phyloP scores from a whole-genome alignment of 2,888 invertebrate genomes.

The Aporophyla nigra region DNA sequence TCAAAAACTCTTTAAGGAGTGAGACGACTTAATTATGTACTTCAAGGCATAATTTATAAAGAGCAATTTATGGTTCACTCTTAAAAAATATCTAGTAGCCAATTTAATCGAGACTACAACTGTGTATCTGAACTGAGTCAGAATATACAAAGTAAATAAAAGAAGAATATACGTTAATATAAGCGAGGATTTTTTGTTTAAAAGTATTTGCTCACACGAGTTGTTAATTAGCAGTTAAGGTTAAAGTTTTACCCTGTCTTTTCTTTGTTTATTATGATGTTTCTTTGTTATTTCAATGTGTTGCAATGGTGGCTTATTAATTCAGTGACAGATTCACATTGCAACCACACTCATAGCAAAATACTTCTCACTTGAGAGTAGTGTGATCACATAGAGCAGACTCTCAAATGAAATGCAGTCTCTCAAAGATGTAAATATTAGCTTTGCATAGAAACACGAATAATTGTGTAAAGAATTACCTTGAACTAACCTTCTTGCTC shows the following conservation, averaged over 20 bases:
- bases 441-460: not conserved
- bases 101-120: constrained; percentile 7
- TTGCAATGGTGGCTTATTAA: constrained; percentile 55
- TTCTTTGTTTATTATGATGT: constrained; percentile 66
- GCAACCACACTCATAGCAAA: constrained; percentile 61
- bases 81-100: not conserved
- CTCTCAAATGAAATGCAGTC: constrained; percentile 7
- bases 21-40: constrained; percentile 18
- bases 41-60: constrained; percentile 23
- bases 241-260: constrained; percentile 77
- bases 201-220: constrained; percentile 72
- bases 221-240: constrained; percentile 82
- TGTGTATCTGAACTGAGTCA: constrained; percentile 17
- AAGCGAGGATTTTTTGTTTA: constrained; percentile 60
- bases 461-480: constrained; percentile 8
- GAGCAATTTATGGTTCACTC: not conserved
- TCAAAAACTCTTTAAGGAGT: not conserved
- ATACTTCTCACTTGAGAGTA: constrained; percentile 15
- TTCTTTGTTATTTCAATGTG: constrained; percentile 55
- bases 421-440: constrained; percentile 38
- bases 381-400: not conserved
- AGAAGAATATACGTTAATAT: constrained; percentile 41
- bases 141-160: constrained; percentile 30
- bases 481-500: constrained; percentile 5
- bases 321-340: constrained; percentile 45